Base-by-base conservation (phyloP, 1,140 invertebrate species). In the Oryctes rhinoceros region DNA sequence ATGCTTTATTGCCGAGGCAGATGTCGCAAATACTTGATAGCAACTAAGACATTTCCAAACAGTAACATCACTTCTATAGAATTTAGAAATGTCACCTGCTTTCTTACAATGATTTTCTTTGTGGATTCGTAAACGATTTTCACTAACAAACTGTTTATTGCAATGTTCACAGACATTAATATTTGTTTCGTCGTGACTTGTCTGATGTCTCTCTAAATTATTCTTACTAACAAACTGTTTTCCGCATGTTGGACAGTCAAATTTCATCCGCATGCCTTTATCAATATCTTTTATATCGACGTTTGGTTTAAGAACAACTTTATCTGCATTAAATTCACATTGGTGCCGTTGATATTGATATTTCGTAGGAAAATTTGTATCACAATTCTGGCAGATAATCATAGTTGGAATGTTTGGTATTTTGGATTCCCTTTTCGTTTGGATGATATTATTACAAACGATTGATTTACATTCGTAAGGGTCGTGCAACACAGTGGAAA, bases 31-130 rank as follows among this genome's bases (percentile, higher is more conserved):
- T 35, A 88, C 86, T 79, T 87, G 85, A 30, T 86, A 84, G 79
- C 87, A 88, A 78, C 85, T 86, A 18, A 78, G 82, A 75, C 87
- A 88, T 74, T 86, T 84, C 86, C 86, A 88, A 20, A 88, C 87
- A 4, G 83, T 84, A 11, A 88, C 83, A 62, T 87, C 87, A 48
- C 85, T 87, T 13, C 86, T 81, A 80, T 88, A 88, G 82, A 87
- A 88, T 75, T 87, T 87, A 1, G 83, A 85, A 35, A 86, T 84
- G 59, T 86, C 86, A 7, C 86, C 86, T 0, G 85, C 84, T 81
- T 87, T 87, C 77, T 88, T 88, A 80, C 87, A 88, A 80, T 88
- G 87, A 77, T 87, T 88, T 80, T 88, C 87, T 77, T 86, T 86
- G 71, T 88, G 87, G 24, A 87, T 87, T 5, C 85, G 78, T 47